A percentile compares a stretch with the other conserved stretches of the same genome.
phyloP scores from a whole-genome alignment of 1,140 invertebrate species.

The Cardiocondyla obscurior region DNA sequence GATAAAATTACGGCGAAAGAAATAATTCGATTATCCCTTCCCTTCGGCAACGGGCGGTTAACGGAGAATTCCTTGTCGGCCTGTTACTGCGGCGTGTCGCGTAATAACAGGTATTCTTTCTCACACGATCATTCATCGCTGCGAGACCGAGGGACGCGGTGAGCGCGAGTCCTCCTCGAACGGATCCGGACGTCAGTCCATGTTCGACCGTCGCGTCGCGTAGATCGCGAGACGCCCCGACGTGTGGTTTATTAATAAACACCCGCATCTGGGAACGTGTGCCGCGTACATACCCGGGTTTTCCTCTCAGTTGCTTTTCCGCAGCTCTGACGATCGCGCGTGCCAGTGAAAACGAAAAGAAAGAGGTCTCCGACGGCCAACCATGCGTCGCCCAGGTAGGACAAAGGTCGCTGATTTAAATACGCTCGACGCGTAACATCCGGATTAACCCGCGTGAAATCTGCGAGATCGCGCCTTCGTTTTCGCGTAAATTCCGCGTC shows the following conservation, averaged over 20 bases:
- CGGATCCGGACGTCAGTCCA: conserved; percentile 59
- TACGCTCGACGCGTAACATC: neutral
- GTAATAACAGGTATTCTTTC: conserved; percentile 52
- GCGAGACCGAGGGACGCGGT: neutral
- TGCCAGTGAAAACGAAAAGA: neutral
- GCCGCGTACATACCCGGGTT: neutral
- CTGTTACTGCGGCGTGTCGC: conserved; percentile 22
- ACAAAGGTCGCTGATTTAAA: neutral
- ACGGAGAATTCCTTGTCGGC: neutral
- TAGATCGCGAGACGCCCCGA: neutral
- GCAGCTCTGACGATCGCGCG: neutral
- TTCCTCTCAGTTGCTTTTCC: conserved; percentile 4
- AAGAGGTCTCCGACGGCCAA: neutral
- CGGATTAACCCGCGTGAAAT: neutral
- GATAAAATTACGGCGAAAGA: conserved; percentile 14
- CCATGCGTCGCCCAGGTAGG: conserved; percentile 31
- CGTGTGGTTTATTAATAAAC: conserved; percentile 58
- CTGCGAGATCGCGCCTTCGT: neutral
- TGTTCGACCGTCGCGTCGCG: conserved; percentile 30
- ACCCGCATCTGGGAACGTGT: neutral
- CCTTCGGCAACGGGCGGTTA: neutral
- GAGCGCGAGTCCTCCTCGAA: conserved; percentile 2
- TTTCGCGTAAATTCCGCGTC: neutral
- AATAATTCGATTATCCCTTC: conserved; percentile 18
- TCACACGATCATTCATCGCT: conserved; percentile 25